Base-by-base conservation (phyloP, 2,113 vertebrate species). In the Scolopax mira region DNA sequence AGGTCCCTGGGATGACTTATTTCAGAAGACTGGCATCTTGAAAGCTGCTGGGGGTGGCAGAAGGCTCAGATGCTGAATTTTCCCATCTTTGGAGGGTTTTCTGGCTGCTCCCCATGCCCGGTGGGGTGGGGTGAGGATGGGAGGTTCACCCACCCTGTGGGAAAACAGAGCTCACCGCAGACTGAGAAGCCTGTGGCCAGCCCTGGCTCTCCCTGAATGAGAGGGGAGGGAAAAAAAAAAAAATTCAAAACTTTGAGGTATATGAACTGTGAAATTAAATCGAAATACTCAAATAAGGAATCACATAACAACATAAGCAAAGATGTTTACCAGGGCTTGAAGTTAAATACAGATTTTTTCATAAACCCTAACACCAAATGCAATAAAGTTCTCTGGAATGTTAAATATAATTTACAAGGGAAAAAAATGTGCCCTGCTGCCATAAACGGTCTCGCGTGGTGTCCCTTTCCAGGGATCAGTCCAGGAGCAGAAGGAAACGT, bases 211-310 rank as follows among this genome's bases (percentile, higher is more conserved):
- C 80, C 85, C 87, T 58, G 92, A 96, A 80, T 64, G 77, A 94
- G 93, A 18, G n/a, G 80, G 73, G 80, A 96, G 74, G 46, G 16
- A 14, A 61, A 88, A 91, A 85, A 88, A 91, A 85, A 90, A 70
- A 95, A 91, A 92, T 85, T 97, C 97, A 95, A 98, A 98, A 98
- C 98, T 98, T 98, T 94, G 97, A 97, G 97, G 97, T 98, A 98
- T 98, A 98, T 98, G 98, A 98, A 97, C 97, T 98, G 98, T 98
- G 98, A 98, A 98, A 98, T 98, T 98, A 98, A 98, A 98, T 98
- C 93, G 96, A 97, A 98, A 98, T 97, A 97, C 97, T 98, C 98
- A 97, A 97, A 98, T 98, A 98, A 98, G 97, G 97, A 98, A 97
- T 96, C 96, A 64, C 97, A 97, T 94, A 97, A 97, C 97, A 98